These are phyloP conservation scores for Vesta saturnalis DNA, from an alignment of 2,888 invertebrate genomes.

Conservation along the genomic window DNA sequence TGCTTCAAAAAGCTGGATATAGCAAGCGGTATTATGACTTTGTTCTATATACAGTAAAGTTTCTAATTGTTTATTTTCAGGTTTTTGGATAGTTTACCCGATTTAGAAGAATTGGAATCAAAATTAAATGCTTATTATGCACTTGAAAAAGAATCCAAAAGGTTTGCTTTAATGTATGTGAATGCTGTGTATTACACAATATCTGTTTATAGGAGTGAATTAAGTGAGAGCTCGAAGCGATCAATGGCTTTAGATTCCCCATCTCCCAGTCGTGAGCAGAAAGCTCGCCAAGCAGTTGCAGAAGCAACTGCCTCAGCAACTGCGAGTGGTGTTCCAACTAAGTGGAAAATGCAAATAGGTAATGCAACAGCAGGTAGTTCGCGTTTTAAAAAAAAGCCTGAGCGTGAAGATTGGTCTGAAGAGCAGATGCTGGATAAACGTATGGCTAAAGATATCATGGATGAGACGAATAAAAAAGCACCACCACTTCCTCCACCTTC, in stretches of 20 bases:
- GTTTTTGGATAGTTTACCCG: conserved; percentile 75
- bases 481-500: conserved; percentile 56
- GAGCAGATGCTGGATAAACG: conserved; percentile 36
- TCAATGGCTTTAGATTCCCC: conserved; percentile 57
- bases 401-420: conserved; percentile 56
- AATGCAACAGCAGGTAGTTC: conserved; percentile 63
- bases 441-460: conserved; percentile 25
- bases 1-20: conserved; percentile 61
- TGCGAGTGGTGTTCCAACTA: conserved; percentile 65
- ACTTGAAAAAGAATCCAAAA: conserved; percentile 74
- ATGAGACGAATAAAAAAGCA: conserved; percentile 25
- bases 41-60: background rate
- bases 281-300: conserved; percentile 63
- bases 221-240: conserved; percentile 55
- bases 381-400: conserved; percentile 72
- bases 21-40: conserved; percentile 55
- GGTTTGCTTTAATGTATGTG: too few species aligned
- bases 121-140: conserved; percentile 83
- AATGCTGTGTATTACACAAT: too few species aligned
- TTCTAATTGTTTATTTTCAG: conserved; percentile 53
- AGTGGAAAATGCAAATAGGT: conserved; percentile 78
- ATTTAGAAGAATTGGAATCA: conserved; percentile 79
- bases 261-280: conserved; percentile 61
- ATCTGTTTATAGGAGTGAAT: conserved; percentile 49
- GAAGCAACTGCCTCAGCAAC: conserved; percentile 63